Conservation (phyloP, 2,888 invertebrate genomes). For the Calameuta pallipes region DNA sequence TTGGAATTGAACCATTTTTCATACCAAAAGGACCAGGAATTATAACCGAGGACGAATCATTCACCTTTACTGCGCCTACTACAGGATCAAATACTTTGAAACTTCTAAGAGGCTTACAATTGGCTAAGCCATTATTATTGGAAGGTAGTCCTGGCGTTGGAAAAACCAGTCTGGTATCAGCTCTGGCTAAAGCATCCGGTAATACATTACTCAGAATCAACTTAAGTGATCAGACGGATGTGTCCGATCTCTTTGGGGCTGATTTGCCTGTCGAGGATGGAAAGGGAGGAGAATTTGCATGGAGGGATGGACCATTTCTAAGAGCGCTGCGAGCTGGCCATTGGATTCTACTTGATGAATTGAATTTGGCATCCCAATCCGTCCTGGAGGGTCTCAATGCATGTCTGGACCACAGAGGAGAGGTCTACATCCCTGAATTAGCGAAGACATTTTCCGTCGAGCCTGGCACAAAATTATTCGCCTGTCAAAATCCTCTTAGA, state of each 20-base stretch:
- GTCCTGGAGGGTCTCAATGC: conserved; percentile 99
- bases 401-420: conserved; percentile 96
- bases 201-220: conserved; percentile 92
- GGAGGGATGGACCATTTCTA: conserved; percentile 96
- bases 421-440: conserved; percentile 95
- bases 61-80: conserved; percentile 82
- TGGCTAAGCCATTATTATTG: conserved; percentile 91
- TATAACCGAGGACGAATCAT: conserved; percentile 61
- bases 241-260: conserved; percentile 97
- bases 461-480: conserved; percentile 88
- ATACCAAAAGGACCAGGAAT: conserved; percentile 69
- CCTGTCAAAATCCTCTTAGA: conserved; percentile 95
- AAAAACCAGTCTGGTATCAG: conserved; percentile 94
- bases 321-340: conserved; percentile 91
- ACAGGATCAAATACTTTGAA: conserved; percentile 85
- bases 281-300: conserved; percentile 87
- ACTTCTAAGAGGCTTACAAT: conserved; percentile 87
- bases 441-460: conserved; percentile 82
- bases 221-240: conserved; percentile 98
- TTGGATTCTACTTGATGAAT: conserved; percentile 97
- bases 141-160: conserved; percentile 99
- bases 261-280: conserved; percentile 95
- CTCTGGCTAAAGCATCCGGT: conserved; percentile 86
- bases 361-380: conserved; percentile 98
- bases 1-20: conserved; percentile 85